A percentile compares a stretch with the other conserved stretches of the same genome.
Evolutionary conservation across 2,888 invertebrate genomes (phyloP).

Genomic region (Scrobipalpa costella): DNA sequence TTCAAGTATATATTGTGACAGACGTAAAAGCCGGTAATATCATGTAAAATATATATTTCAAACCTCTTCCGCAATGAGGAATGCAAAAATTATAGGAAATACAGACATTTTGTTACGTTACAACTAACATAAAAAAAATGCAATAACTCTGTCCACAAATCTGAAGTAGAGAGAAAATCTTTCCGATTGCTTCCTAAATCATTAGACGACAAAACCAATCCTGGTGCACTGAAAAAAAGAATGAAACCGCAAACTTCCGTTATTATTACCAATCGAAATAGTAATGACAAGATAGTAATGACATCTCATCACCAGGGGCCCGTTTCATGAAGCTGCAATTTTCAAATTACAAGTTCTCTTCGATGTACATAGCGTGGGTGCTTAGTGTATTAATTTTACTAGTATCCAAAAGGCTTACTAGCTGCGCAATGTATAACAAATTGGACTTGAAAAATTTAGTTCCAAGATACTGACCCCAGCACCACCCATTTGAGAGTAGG

Average conservation of each 20-base stretch:
- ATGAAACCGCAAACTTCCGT: slow-evolving; percentile 22
- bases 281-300: slow-evolving; percentile 28
- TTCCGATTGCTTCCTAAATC: slow-evolving; percentile 10
- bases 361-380: too few species aligned
- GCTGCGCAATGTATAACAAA: too few species aligned
- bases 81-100: not conserved
- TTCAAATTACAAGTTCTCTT: too few species aligned
- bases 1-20: too few species aligned
- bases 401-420: too few species aligned
- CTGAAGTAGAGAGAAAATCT: not conserved
- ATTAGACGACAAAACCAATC: slow-evolving; percentile 3
- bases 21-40: too few species aligned
- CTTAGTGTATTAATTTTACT: too few species aligned
- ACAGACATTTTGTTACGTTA: not conserved
- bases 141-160: slow-evolving; percentile 10
- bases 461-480: too few species aligned
- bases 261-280: slow-evolving; percentile 22
- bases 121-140: not conserved
- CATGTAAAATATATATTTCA: too few species aligned
- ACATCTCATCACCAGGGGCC: slow-evolving; percentile 20
- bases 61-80: not conserved
- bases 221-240: not conserved
- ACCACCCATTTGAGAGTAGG: slow-evolving; percentile 34
- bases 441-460: too few species aligned
- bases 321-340: too few species aligned